Base-by-base conservation (phyloP, 2,888 invertebrate species). In the Sphaerophoria rueppellii region DNA sequence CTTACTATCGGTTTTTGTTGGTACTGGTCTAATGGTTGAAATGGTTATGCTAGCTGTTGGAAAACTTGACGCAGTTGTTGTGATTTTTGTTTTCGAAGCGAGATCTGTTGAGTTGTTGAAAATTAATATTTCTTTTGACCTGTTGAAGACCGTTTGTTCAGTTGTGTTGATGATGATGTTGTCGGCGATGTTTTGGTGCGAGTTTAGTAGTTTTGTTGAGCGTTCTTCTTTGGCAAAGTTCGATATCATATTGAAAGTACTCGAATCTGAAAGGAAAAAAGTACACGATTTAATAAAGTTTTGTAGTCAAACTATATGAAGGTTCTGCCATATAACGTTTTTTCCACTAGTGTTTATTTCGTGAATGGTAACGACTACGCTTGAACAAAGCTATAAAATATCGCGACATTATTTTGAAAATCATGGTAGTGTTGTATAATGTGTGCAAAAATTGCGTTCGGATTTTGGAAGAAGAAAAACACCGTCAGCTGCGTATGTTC, bases 1-100 rank as follows among this genome's bases (percentile, higher is more conserved):
- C 91, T 92, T 90, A 78, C 88, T 90, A 12, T 90, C 89, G 43
- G 88, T 88, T 87, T 89, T 90, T 52, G 87, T 88, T 73, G 89
- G 88, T 58, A 90, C 89, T 60, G 82, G 88, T 71, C 88, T 88
- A 6, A 82, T 82, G 61, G 86, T 81, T 54, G 88, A 82, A 24
- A 67, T 87, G 71, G 67, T 63, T n/a, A 60, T 85, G 70, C 73
- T 63, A 11, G 37, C 5, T 40, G 32, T 52, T 70, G 73, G 63
- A 52, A 76, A 76, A 55, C 61, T 69, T 6, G 73, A 11, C 4
- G 65, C 24, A 34, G 24, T 50, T 2, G 85, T 65, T 3, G 65
- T 65, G 32, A 48, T 54, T 63, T 35, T 69, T 4, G 43, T 55
- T 60, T 52, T 69, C 12, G 65, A 50, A n/a, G 35, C 63, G 1